Evolutionary conservation across 1,140 invertebrate species (phyloP).

Genomic region (Hyles vespertilio): DNA sequence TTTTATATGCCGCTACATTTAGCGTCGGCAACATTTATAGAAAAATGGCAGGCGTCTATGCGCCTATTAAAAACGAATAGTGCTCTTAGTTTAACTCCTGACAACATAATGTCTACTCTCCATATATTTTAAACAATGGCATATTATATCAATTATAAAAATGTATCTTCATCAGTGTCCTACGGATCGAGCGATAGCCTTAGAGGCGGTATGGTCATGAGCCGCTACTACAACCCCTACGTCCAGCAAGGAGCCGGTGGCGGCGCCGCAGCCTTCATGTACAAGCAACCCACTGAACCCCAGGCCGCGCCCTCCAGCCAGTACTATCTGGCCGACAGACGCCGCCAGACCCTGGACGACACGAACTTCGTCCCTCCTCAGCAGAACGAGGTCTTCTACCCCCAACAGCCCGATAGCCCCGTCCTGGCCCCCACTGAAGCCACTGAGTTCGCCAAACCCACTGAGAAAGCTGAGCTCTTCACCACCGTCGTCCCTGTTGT

Average conservation of each 20-base stretch:
- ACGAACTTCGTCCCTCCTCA: conserved; percentile 41
- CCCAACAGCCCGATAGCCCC: conserved; percentile 37
- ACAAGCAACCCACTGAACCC: conserved; percentile 38
- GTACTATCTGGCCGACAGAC: conserved; percentile 57
- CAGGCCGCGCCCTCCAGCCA: conserved; percentile 40
- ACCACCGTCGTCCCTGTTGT: conserved; percentile 22
- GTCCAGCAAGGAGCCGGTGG: conserved; percentile 44
- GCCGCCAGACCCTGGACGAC: conserved; percentile 51
- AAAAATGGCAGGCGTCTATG: too few species aligned
- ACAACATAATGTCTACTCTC: too few species aligned
- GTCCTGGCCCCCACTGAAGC: conserved; percentile 29
- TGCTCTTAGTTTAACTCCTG: too few species aligned
- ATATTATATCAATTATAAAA: not conserved
- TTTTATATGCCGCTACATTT: too few species aligned
- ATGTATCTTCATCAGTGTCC: conserved; percentile 42
- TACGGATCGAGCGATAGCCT: conserved; percentile 49
- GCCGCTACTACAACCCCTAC: conserved; percentile 66
- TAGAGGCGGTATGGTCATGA: conserved; percentile 54
- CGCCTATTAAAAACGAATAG: too few species aligned
- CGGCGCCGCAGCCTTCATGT: conserved; percentile 59
- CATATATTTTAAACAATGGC: too few species aligned
- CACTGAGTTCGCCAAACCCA: conserved; percentile 41
- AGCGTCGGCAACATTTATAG: too few species aligned
- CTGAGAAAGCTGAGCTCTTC: conserved; percentile 41
- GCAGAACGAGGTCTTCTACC: conserved; percentile 58